Evolutionary conservation across 2,888 invertebrate genomes (phyloP), one percentile per base, ranked within the genome.

Genomic region (Eilema depressum): DNA sequence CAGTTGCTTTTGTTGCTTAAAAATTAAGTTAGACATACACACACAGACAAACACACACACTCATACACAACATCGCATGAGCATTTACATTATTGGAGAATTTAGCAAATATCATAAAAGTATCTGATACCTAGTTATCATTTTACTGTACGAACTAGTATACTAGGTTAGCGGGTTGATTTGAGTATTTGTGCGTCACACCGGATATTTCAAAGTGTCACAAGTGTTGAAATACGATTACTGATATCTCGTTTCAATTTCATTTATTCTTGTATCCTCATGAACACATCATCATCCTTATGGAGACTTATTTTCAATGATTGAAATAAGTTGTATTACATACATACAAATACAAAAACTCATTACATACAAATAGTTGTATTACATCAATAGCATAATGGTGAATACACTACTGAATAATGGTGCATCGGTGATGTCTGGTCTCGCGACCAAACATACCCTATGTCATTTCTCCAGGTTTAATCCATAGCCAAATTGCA

Each of bases 151-250:
- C 70, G 79, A 77, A 76, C 64, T 70, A 56, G 73, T 60, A 67
- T 70, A 74, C 59, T 68, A 66, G 68, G 70, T 69, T 70, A 66
- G 25, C 71, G 68, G 68, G 68, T 71, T 68, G 64, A 26, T 23
- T 62, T 30, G 23, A 41, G 41, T 62, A 67, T 74, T 79, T 77
- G 61, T 75, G 67, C 75, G 68, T 76, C 80, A 65, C 67, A 69
- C 66, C 78, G 83, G 82, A 83, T 77, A 70, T 75, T 74, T 78
- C 67, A 56, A 70, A 67, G 63, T 37, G 30, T 69, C 63, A 63
- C 63, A 74, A 79, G 76, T 73, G 71, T 69, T 75, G 71, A 80
- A 82, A 79, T 79, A 76, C 79, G 65, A 61, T 61, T 62, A 66
- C 64, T 76, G 75, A 65, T 79, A 61, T 30, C 10, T n/a, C 20